Evolutionary conservation across 2,888 invertebrate genomes (phyloP), one percentile per base, ranked within the genome.

Genomic region (Trichopria drosophilae): DNA sequence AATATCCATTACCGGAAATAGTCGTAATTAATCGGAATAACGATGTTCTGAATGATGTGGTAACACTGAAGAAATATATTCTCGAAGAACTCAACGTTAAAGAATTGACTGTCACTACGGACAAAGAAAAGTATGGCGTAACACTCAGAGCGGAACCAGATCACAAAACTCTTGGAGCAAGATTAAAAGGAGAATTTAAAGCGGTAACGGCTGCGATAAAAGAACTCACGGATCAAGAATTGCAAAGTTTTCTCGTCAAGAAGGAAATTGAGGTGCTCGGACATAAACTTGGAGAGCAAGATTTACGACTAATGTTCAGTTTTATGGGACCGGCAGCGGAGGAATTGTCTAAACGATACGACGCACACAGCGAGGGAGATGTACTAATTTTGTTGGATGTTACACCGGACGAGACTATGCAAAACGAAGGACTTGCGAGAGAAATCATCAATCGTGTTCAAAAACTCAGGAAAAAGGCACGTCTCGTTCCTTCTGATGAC

Each of bases 401-500:
- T 45, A 88, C 88, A 0, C 92, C 92, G 2, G 94, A 94, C 72
- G 88, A 91, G 68, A 84, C 87, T 19, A 87, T 97, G 85, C 80
- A 91, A 56, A 91, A 96, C 69, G 98, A 99, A 80, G 99, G 99
- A 6, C 82, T 91, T 18, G 92, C 97, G 0, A 83, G 98, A 51
- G 99, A 99, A 78, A 86, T 98, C 18, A 90, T 96, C 52, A 99
- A 98, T 73, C 84, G 98, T 47, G 84, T 99, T 22, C 99, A 99
- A 73, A 97, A 95, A 75, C 79, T 99, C 9, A 81, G 98, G 51
- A 99, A 99, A 77, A 94, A 95, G 78, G 95, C 91, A 0, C 87
- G 89, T 65, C 80, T 97, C 24, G 88, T 94, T 16, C 96, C 96
- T 0, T 88, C 93, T 1, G 96, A 98, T 77, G 86, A 88, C 55